Base-by-base conservation (phyloP, 1,140 invertebrate species). In the Agrilus planipennis region DNA sequence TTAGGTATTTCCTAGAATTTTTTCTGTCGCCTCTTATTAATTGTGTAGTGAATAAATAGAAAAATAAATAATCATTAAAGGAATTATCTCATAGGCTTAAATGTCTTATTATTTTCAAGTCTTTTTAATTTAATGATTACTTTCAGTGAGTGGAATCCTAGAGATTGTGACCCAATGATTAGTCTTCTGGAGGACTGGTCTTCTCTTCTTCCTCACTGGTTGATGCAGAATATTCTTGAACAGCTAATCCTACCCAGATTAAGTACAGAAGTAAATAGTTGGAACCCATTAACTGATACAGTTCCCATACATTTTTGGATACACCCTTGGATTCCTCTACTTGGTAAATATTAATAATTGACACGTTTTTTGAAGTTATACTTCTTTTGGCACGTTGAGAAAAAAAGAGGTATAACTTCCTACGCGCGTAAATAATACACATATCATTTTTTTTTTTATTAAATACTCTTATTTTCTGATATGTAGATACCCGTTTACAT, bases 241-340 rank as follows among this genome's bases (percentile, higher is more conserved):
- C 77, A 91, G 48, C 62, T 89, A 5, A 70, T 95, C 21, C 63
- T 91, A 42, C 88, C 89, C 1, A 73, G 77, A 40, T 60, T 98
- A 22, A 75, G 81, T 19, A 55, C 68, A 11, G 89, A 87, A 49
- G 89, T 94, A 0, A 77, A 87, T 28, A 73, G 77, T 27, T 99
- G 94, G 95, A 89, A 98, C 70, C 94, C 95, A 0, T 68, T 93
- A 0, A 85, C 81, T 0, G 94, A 98, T 57, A 84, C 82, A 0
- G 76, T 94, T 38, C 92, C 93, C 2, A 88, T 98, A 47, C 92
- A 98, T 64, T 75, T 79, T 5, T 99, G 95, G 95, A 78, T 97
- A 40, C 81, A 95, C 64, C 95, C 95, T 0, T 99, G 94, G 94
- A 70, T 90, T 25, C 79, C 80, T 5, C 58, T 84, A 16, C 73